These are phyloP conservation scores for Tichodroma muraria DNA, from an alignment of 2,113 vertebrate genomes.

Conservation along the genomic window DNA sequence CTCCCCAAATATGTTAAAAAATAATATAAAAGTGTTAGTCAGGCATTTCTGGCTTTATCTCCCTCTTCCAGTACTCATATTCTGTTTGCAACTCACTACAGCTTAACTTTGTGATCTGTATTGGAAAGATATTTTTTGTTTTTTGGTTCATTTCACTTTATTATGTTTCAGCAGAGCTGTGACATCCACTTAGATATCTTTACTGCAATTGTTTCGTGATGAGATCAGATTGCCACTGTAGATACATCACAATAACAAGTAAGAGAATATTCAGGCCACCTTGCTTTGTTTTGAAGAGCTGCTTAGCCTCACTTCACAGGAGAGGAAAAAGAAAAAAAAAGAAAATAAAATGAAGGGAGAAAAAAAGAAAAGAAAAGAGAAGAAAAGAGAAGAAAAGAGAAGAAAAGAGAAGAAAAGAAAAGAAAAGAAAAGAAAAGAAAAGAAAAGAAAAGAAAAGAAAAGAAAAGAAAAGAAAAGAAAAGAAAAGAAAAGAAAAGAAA, in stretches of 20 bases:
- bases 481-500: rapidly evolving
- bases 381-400: too few relatives aligned
- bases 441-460: rapidly evolving
- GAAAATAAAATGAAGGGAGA: too few relatives aligned
- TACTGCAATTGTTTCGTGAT: conserved; percentile 56
- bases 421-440: rapidly evolving
- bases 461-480: too few relatives aligned
- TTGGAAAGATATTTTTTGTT: conserved; percentile 7
- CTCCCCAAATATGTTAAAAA: conserved; percentile 41
- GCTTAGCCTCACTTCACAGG: neutral
- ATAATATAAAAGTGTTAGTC: conserved; percentile 42
- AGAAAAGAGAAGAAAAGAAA: neutral
- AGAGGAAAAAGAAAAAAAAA: neutral
- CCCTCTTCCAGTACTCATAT: neutral
- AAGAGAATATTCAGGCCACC: conserved; percentile 32
- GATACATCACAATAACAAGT: conserved; percentile 42
- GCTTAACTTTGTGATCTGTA: conserved; percentile 52
- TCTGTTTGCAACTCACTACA: conserved; percentile 42
- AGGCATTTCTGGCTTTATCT: conserved; percentile 14
- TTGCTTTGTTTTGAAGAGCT: conserved; percentile 43
- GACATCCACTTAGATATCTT: conserved; percentile 66
- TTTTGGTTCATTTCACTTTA: conserved; percentile 56
- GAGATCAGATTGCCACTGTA: conserved; percentile 48
- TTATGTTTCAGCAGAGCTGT: conserved; percentile 58
- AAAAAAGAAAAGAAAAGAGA: too few relatives aligned